Evolutionary conservation across 2,888 invertebrate genomes (phyloP), one percentile per base, ranked within the genome.

Genomic region (Acanthosepion esculentum): DNA sequence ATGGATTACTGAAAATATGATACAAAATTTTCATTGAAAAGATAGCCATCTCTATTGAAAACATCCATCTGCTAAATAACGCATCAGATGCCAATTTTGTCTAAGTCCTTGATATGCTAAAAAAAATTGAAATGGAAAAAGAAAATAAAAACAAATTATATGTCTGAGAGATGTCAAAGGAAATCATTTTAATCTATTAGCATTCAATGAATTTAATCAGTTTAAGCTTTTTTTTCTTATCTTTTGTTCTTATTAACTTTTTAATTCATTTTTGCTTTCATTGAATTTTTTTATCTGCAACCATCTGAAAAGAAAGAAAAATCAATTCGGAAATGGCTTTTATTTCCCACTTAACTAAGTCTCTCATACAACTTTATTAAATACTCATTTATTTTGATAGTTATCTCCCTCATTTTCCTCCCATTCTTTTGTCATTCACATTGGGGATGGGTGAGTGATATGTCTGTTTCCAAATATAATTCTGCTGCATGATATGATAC

Each of bases 161-260:
- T 33, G 78, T 78, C 78, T 78, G 78, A 78, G 15, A 78, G 78
- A 33, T 78, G 78, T 78, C 78, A 78, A 78, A 78, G 78, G n/a
- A 78, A 78, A 78, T 78, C 78, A 33, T 78, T 78, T 78, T 78
- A 78, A 78, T 78, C 78, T 33, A 78, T 78, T 78, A 78, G 78
- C 78, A n/a, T 78, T 78, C 78, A 33, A 78, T 78, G n/a, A 78
- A 78, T 78, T 78, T 78, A 78, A 78, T 78, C 78, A 78, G 78
- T 78, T 78, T 78, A 78, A 78, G 78, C n/a, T n/a, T 78, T 78
- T 78, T 64, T n/a, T 78, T n/a, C n/a, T 78, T 78, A 78, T 78
- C 78, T 18, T 78, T 33, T 78, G 33, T 78, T 78, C 78, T 33
- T 78, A 78, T 78, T 78, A 78, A 78, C 78, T 78, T 78, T 78